Evolutionary conservation across 1,140 invertebrate species (phyloP).

Genomic region (Physella acuta): DNA sequence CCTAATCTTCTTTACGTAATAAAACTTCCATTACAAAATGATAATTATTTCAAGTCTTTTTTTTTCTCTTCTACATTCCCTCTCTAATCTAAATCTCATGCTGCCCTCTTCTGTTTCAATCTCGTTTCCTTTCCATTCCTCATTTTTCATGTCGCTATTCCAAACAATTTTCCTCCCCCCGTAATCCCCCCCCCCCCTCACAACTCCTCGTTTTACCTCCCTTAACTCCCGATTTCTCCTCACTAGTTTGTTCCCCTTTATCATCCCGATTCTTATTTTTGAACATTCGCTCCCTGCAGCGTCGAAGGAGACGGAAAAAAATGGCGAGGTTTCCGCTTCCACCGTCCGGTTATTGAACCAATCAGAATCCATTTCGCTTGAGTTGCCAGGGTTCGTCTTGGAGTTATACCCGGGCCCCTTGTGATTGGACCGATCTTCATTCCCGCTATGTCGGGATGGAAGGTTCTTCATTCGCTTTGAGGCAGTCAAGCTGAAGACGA

Average conservation of each 20-base stretch:
- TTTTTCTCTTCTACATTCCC: too few species aligned
- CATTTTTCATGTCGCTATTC: too few species aligned
- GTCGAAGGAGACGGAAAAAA: not conserved
- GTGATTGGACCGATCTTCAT: conserved; percentile 2
- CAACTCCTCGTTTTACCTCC: not conserved
- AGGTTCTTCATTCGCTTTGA: conserved; percentile 9
- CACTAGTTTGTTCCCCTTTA: not conserved
- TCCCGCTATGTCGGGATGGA: conserved; percentile 1
- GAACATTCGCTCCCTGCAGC: not conserved
- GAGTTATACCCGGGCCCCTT: not conserved
- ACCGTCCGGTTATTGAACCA: conserved; percentile 16
- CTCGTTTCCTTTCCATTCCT: too few species aligned
- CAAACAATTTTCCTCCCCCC: too few species aligned
- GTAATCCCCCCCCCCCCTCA: not conserved
- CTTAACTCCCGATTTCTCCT: not conserved
- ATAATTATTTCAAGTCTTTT: too few species aligned
- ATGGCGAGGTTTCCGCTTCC: conserved; percentile 18
- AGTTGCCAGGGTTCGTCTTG: not conserved
- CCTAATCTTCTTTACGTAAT: too few species aligned
- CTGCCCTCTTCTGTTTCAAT: too few species aligned
- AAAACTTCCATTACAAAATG: too few species aligned
- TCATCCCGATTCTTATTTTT: not conserved
- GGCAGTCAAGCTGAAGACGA: not conserved
- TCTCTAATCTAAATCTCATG: too few species aligned
- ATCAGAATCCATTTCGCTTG: conserved; percentile 19